phyloP scores from a whole-genome alignment of 2,113 vertebrate genomes.

The Laticauda colubrina region DNA sequence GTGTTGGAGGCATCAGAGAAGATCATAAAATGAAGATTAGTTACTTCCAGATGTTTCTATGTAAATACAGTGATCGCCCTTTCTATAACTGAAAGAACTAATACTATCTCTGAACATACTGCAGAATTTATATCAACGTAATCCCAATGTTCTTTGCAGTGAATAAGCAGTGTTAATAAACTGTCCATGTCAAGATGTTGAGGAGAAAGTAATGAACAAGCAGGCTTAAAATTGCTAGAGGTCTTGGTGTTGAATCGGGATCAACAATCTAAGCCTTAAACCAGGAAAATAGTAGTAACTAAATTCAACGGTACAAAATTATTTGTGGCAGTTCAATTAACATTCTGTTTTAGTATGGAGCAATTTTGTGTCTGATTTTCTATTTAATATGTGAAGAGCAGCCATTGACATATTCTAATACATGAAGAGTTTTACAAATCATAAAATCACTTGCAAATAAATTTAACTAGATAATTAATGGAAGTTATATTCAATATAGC shows the following conservation, averaged over 20 bases:
- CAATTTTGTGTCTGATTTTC: not conserved
- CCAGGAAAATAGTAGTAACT: constrained; percentile 9
- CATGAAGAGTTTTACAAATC: not conserved
- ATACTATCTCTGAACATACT: not conserved
- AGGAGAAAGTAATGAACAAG: not conserved
- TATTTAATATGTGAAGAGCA: constrained; percentile 9
- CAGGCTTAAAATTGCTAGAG: not conserved
- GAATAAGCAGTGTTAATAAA: not conserved
- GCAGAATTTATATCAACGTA: not conserved
- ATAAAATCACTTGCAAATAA: constrained; percentile 21
- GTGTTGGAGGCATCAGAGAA: too few species aligned
- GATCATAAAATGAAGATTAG: not conserved
- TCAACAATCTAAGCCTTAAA: not conserved
- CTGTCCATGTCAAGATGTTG: not conserved
- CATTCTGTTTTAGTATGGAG: not conserved
- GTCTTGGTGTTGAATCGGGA: not conserved
- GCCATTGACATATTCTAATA: not conserved
- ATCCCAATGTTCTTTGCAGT: not conserved
- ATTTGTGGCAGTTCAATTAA: not conserved
- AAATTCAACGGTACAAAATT: not conserved
- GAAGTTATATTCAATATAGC: constrained; percentile 20
- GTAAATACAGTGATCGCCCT: not conserved
- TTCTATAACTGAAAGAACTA: not conserved
- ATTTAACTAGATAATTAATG: constrained; percentile 18
- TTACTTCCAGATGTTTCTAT: not conserved